Evolutionary conservation across 2,888 invertebrate genomes (phyloP), one percentile per base, ranked within the genome.

Genomic region (Elmis aenea): DNA sequence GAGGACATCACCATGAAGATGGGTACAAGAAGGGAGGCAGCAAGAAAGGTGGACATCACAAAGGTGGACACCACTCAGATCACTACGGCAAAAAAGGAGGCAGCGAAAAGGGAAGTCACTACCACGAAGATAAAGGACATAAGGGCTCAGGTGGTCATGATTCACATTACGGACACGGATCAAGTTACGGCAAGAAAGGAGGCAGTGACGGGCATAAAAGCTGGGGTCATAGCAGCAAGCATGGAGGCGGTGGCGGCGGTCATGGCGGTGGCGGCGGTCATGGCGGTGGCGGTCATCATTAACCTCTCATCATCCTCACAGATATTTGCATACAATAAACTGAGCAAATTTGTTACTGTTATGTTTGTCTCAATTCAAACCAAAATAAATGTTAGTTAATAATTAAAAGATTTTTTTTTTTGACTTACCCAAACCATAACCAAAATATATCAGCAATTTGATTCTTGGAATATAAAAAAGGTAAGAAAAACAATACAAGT

Each of bases 1-100:
- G 86, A 43, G 83, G 77, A 18, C 81, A 79, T 64, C 83, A 87
- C 58, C 84, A 88, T 60, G 83, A 81, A 57, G 83, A 85, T 52
- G 84, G 81, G 13, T 82, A 85, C 67, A 84, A 87, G 67, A 84
- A 88, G 68, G 89, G 88, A 38, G 84, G 85, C 3, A 81, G 82
- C 62, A 77, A 79, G 64, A 85, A 88, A 67, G 85, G 85, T 54
- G 85, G 85, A n/a, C 84, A 85, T 61, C 79, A 85, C 58, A 79
- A 88, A 55, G 79, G 82, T 25, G 83, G 76, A 5, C 82, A 83
- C 52, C 83, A 86, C 54, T 79, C 83, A 52, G 82, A 83, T 51
- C 81, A 85, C 57, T 81, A 86, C 49, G 86, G 85, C 20, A 83
- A 88, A 66, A 85, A 87, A 61, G 86, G 86, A 6, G 79, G 82